Base-by-base conservation (phyloP, 1,140 invertebrate genomes). In the Lysiphlebus fabarum region DNA sequence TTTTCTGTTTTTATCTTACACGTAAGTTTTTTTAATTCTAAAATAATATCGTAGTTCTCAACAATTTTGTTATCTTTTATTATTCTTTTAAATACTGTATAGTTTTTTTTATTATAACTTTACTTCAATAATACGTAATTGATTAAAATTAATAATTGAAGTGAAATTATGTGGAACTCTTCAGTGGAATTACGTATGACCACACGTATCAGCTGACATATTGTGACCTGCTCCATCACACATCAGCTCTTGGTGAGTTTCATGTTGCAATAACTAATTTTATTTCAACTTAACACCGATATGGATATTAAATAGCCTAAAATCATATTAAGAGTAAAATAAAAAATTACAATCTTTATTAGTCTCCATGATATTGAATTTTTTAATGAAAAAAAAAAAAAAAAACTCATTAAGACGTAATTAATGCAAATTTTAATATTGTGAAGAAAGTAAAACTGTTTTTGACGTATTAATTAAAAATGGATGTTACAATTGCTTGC, bases 161-260 rank as follows among this genome's bases (percentile, higher is more conserved):
- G 43, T n/a, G 41, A 58, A 78, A 79, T 76, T 79, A 79, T 79
- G 77, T 79, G 70, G 77, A 67, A 76, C 78, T 73, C 68, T 75
- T 71, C 62, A 64, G 70, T 73, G 68, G 65, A 65, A 75, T 73
- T 73, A 67, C 71, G 67, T 74, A 73, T 75, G 70, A 74, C 74
- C 70, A 74, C 73, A 74, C 74, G 74, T 78, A 73, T 79, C 77
- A 79, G 77, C 77, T 79, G 77, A 79, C 77, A 79, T 79, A 79
- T 79, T 79, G 76, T 75, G 76, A 74, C 69, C 75, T 76, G 76
- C 73, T 79, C 76, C 76, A 76, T 71, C 72, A 73, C 17, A 26
- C 72, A 76, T 75, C 73, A 77, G 73, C 74, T 69, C 75, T 77
- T 69, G 74, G 77, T 79, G 70, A 78, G 61, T 49, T 26, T 26